These are phyloP conservation scores for Electrona antarctica DNA, from an alignment of 2,113 vertebrate genomes.

Conservation along the genomic window DNA sequence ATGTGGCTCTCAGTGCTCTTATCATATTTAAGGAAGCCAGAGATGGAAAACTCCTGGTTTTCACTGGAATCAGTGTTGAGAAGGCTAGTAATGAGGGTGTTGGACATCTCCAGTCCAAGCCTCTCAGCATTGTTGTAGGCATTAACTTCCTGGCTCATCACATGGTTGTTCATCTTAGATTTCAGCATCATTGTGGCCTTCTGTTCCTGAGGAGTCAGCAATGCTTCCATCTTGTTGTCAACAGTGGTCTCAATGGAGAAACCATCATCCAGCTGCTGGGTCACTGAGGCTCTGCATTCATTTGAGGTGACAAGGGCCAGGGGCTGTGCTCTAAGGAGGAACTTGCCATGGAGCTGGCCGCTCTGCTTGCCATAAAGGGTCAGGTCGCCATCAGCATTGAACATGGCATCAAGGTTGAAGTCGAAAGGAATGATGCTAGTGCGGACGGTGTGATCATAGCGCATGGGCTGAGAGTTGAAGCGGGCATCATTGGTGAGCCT, in stretches of 20 bases:
- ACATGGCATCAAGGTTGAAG: constrained; percentile 82
- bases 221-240: constrained; percentile 74
- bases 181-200: constrained; percentile 77
- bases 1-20: constrained; percentile 82
- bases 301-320: constrained; percentile 82
- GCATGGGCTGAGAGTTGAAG: constrained; percentile 83
- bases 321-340: constrained; percentile 79
- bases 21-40: constrained; percentile 83
- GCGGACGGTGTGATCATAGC: constrained; percentile 81
- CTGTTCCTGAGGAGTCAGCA: constrained; percentile 84
- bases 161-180: constrained; percentile 80
- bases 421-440: constrained; percentile 84
- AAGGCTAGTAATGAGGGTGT: constrained; percentile 71
- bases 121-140: constrained; percentile 80
- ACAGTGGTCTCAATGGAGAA: constrained; percentile 67
- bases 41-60: constrained; percentile 80
- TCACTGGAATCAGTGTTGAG: constrained; percentile 42
- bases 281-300: constrained; percentile 81
- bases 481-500: constrained; percentile 78
- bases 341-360: no score
- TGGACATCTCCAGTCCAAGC: constrained; percentile 75
- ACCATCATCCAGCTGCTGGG: constrained; percentile 65
- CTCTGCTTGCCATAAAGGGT: no score
- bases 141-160: constrained; percentile 77
- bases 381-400: constrained; percentile 81